Conservation (phyloP, 2,888 invertebrate genomes). For the Caenorhabditis doughertyi region DNA sequence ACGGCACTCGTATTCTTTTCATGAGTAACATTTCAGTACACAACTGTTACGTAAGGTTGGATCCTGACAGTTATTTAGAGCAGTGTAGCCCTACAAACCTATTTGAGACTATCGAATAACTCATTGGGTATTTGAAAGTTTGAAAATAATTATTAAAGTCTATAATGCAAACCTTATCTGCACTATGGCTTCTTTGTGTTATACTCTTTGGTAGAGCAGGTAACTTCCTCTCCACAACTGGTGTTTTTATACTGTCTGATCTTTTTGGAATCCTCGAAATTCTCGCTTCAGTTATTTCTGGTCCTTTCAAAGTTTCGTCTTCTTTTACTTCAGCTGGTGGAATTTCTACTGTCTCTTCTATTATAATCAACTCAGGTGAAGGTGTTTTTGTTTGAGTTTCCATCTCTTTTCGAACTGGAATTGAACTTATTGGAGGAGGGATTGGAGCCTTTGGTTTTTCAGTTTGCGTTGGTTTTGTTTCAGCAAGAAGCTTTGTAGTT, state of each 20-base stretch:
- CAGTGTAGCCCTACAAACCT: too few relatives aligned
- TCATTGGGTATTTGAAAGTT: too few relatives aligned
- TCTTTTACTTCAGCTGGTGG: conserved; percentile 13
- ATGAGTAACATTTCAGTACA: too few relatives aligned
- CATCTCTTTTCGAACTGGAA: conserved; percentile 65
- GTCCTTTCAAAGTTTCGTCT: conserved; percentile 50
- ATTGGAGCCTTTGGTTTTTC: conserved; percentile 47
- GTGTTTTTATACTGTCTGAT: conserved; percentile 72
- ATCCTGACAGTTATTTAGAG: too few relatives aligned
- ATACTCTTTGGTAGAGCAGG: conserved; percentile 67
- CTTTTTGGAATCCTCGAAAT: conserved; percentile 74
- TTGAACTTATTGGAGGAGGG: conserved; percentile 67
- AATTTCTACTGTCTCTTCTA: conserved; percentile 21
- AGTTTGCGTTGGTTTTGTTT: conserved; percentile 58
- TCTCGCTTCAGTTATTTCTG: conserved; percentile 72
- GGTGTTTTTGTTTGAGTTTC: conserved; percentile 60
- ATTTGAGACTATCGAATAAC: too few relatives aligned
- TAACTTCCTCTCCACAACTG: conserved; percentile 72
- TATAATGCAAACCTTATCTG: conserved; percentile 58
- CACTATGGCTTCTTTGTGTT: conserved; percentile 67
- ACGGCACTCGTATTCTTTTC: too few relatives aligned
- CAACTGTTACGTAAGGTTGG: too few relatives aligned
- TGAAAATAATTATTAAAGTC: neutral
- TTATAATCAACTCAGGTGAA: conserved; percentile 34
- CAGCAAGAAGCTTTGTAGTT: conserved; percentile 15